Evolutionary conservation across 2,888 invertebrate species (phyloP).

Genomic region (Prosopocoilus inquinatus): DNA sequence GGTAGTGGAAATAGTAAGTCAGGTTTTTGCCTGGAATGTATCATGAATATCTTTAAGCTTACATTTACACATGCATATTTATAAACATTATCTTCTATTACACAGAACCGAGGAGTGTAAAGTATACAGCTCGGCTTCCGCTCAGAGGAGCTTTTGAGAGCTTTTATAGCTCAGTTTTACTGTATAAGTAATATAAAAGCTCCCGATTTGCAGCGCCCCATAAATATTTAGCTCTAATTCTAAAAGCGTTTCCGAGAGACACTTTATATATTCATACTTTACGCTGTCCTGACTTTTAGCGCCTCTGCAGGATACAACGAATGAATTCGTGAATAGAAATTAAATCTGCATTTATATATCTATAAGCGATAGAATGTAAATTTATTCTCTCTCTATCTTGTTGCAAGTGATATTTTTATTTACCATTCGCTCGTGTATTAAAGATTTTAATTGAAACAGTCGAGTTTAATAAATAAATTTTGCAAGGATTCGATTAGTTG

Average conservation of each 20-base stretch:
- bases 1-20: background rate
- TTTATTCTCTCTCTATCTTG: background rate
- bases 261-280: conserved; percentile 12
- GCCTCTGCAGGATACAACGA: conserved; percentile 6
- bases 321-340: background rate
- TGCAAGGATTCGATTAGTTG: too few species aligned
- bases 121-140: conserved; percentile 46
- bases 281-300: conserved; percentile 10
- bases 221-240: conserved; percentile 54
- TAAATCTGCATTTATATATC: background rate
- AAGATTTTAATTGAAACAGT: too few species aligned
- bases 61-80: conserved; percentile 53
- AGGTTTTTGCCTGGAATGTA: conserved; percentile 21
- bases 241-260: conserved; percentile 26
- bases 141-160: conserved; percentile 45
- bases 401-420: too few species aligned
- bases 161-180: conserved; percentile 52
- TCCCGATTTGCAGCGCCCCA: conserved; percentile 52
- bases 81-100: conserved; percentile 54
- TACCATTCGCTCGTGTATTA: too few species aligned
- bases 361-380: background rate
- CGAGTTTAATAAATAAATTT: too few species aligned
- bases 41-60: conserved; percentile 39
- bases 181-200: conserved; percentile 54
- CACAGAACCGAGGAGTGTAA: conserved; percentile 49